Evolutionary conservation across 2,888 invertebrate genomes (phyloP).

Genomic region (Drosophila prostipennis): DNA sequence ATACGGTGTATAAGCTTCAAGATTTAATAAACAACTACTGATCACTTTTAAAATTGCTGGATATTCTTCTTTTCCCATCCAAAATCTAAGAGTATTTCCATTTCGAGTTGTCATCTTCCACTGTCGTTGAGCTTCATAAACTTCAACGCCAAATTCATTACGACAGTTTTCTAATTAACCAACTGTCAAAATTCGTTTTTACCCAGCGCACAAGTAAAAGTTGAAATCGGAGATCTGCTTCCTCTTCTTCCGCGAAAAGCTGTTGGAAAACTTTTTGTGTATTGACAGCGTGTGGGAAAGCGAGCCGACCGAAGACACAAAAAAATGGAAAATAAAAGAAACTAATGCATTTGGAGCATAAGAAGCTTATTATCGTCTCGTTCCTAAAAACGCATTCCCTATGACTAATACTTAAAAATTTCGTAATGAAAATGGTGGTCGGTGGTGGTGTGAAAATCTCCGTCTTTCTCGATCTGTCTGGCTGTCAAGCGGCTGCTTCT

Average conservation of each 20-base stretch:
- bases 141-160: slow-evolving; percentile 45
- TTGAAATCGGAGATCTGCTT: slow-evolving; percentile 40
- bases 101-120: not conserved
- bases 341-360: slow-evolving; percentile 35
- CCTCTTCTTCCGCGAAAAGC: slow-evolving; percentile 29
- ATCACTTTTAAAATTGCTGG: too few relatives aligned
- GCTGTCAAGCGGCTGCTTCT: slow-evolving; percentile 19
- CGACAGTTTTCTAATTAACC: slow-evolving; percentile 54
- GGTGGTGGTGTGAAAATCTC: slow-evolving; percentile 22
- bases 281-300: slow-evolving; percentile 53
- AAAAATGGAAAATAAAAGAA: not conserved
- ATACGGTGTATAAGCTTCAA: too few relatives aligned
- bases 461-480: slow-evolving; percentile 3
- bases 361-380: slow-evolving; percentile 36
- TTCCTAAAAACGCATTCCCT: slow-evolving; percentile 18
- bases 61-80: too few relatives aligned
- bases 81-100: slow-evolving; percentile 4
- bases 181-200: slow-evolving; percentile 46
- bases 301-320: not conserved
- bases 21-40: too few relatives aligned
- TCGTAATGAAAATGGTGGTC: slow-evolving; percentile 10
- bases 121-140: slow-evolving; percentile 27
- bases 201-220: slow-evolving; percentile 38
- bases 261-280: slow-evolving; percentile 29
- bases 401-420: slow-evolving; percentile 15